Conservation (phyloP, 2,888 invertebrate genomes). For the Pinctada fucata region DNA sequence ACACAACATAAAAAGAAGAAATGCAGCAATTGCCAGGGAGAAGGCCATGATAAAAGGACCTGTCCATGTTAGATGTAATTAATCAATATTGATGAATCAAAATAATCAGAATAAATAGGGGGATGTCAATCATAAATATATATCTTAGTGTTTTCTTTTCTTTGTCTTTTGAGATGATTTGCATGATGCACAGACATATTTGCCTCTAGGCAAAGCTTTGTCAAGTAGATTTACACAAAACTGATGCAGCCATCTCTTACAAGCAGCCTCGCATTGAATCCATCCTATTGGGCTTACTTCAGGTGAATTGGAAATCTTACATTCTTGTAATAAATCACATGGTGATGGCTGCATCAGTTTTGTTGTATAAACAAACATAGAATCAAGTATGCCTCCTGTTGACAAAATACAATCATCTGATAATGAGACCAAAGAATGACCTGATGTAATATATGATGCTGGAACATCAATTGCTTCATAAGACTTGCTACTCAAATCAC, state of each 20-base stretch:
- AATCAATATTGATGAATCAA: too few species aligned
- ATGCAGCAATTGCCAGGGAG: slow-evolving; percentile 4
- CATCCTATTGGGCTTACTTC: slow-evolving; percentile 19
- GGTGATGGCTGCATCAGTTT: slow-evolving; percentile 23
- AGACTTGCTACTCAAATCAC: background rate
- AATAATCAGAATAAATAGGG: too few species aligned
- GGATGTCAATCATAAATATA: too few species aligned
- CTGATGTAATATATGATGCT: background rate
- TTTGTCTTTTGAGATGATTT: background rate
- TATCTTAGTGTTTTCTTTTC: background rate
- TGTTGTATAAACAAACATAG: slow-evolving; percentile 23
- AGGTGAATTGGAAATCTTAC: slow-evolving; percentile 20
- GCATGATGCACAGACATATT: background rate
- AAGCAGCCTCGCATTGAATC: slow-evolving; percentile 13
- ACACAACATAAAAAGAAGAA: slow-evolving; percentile 9
- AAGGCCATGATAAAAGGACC: slow-evolving; percentile 13
- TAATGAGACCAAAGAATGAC: background rate
- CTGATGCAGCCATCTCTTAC: slow-evolving; percentile 20
- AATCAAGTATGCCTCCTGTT: slow-evolving; percentile 8
- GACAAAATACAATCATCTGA: slow-evolving; percentile 25
- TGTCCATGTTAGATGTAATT: too few species aligned
- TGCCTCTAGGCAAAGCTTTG: background rate
- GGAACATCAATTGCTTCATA: background rate
- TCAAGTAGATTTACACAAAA: slow-evolving; percentile 17
- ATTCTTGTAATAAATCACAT: slow-evolving; percentile 24